Conservation (phyloP, 53 echinoderm and acorn worm genomes). For the Astropecten irregularis region DNA sequence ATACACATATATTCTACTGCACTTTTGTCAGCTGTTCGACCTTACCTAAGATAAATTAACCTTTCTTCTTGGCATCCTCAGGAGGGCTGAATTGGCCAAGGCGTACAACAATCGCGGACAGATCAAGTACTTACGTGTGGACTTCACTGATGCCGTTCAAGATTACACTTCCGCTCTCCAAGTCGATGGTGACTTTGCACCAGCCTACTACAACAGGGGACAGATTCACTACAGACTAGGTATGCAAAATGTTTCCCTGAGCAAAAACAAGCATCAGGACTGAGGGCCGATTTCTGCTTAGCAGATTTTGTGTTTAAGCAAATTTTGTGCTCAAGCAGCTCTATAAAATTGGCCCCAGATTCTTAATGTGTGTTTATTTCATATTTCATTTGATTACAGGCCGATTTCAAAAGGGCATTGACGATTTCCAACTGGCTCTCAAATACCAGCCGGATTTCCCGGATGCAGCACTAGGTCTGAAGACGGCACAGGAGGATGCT, state of each 20-base stretch:
- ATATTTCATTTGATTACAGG: too few species aligned
- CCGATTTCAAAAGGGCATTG: slow-evolving; percentile 75
- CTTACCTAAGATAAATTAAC: too few species aligned
- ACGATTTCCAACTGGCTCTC: slow-evolving; percentile 72
- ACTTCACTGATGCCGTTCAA: slow-evolving; percentile 86
- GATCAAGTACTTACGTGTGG: slow-evolving; percentile 83
- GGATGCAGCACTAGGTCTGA: slow-evolving; percentile 70
- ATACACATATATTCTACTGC: too few species aligned
- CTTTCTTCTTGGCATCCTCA: too few species aligned
- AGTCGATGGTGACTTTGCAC: slow-evolving; percentile 47
- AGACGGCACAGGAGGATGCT: slow-evolving; percentile 73
- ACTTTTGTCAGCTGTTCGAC: too few species aligned
- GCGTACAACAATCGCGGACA: slow-evolving; percentile 91
- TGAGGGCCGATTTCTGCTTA: too few species aligned
- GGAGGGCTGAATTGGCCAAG: slow-evolving; percentile 37
- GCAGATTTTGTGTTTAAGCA: too few species aligned
- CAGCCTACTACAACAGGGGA: slow-evolving; percentile 86
- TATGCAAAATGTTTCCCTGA: too few species aligned
- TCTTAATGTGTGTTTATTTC: too few species aligned
- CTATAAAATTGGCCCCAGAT: too few species aligned
- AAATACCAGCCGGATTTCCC: slow-evolving; percentile 69
- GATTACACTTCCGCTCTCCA: slow-evolving; percentile 82
- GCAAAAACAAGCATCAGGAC: too few species aligned
- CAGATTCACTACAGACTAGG: slow-evolving; percentile 97
- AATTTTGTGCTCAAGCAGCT: too few species aligned